Percentiles rank a stretch among this genome's conserved stretches.
phyloP scores from a whole-genome alignment of 1,140 invertebrate genomes.

The Thaumatotibia leucotreta region DNA sequence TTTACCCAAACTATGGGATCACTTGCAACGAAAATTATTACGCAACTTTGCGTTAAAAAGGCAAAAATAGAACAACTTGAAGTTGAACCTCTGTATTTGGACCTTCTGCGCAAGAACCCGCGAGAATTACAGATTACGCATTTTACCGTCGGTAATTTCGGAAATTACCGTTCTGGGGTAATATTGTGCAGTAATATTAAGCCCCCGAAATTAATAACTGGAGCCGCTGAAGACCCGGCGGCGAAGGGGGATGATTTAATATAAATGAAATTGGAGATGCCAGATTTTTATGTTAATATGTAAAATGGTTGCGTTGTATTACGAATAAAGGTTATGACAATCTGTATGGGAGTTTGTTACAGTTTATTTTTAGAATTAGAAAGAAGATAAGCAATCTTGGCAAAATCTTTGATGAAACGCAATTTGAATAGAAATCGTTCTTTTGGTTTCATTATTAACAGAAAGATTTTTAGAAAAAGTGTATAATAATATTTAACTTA shows the following conservation, averaged over 20 bases:
- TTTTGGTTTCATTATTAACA: too few relatives aligned
- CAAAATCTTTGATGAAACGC: too few relatives aligned
- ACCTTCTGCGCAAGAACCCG: background rate
- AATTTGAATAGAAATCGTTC: too few relatives aligned
- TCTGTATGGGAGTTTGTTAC: too few relatives aligned
- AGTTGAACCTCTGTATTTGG: background rate
- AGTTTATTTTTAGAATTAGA: too few relatives aligned
- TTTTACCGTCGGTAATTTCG: conserved; percentile 4
- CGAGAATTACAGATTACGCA: conserved; percentile 9
- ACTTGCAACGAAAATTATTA: too few relatives aligned
- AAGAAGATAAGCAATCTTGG: too few relatives aligned
- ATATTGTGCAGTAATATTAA: conserved; percentile 13
- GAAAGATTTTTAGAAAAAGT: too few relatives aligned
- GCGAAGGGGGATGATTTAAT: background rate
- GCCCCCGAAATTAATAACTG: conserved; percentile 7
- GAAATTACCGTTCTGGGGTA: conserved; percentile 10
- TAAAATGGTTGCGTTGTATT: background rate
- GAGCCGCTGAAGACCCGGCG: background rate
- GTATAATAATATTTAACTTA: too few relatives aligned
- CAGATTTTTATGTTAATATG: background rate
- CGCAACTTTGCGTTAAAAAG: too few relatives aligned
- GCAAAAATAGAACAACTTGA: background rate
- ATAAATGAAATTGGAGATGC: background rate
- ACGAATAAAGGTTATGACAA: background rate
- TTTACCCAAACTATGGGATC: too few relatives aligned